These are phyloP conservation scores for Arvicanthis niloticus DNA, from an alignment of 2,113 vertebrate genomes.

Conservation along the genomic window DNA sequence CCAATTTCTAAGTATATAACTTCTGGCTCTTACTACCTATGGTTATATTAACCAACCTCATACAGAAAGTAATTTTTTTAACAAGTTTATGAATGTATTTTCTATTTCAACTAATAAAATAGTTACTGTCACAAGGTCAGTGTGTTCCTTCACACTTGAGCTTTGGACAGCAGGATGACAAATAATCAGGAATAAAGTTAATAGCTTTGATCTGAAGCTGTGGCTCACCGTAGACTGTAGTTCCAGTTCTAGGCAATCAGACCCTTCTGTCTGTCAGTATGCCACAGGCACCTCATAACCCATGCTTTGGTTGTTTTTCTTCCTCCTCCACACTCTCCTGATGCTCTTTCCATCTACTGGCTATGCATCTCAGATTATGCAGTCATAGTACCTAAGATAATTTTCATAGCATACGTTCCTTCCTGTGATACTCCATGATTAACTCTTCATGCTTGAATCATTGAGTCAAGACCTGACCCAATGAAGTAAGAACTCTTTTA, in stretches of 20 bases:
- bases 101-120: background rate
- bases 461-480: background rate
- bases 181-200: background rate
- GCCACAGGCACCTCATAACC: background rate
- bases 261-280: rapidly evolving
- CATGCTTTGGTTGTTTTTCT: background rate
- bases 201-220: background rate
- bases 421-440: background rate
- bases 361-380: background rate
- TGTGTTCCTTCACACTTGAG: background rate
- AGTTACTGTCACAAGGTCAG: background rate
- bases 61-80: background rate
- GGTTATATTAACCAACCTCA: background rate
- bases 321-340: background rate
- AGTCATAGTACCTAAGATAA: background rate
- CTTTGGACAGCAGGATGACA: background rate
- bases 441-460: background rate
- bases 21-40: background rate
- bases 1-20: background rate
- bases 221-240: background rate
- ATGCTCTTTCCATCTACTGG: background rate
- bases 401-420: background rate
- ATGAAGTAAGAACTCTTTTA: background rate
- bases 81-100: background rate
- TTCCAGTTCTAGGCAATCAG: background rate